Evolutionary conservation across 1,140 invertebrate species (phyloP), one percentile per base, ranked within the genome.

Genomic region (Spodoptera litura): DNA sequence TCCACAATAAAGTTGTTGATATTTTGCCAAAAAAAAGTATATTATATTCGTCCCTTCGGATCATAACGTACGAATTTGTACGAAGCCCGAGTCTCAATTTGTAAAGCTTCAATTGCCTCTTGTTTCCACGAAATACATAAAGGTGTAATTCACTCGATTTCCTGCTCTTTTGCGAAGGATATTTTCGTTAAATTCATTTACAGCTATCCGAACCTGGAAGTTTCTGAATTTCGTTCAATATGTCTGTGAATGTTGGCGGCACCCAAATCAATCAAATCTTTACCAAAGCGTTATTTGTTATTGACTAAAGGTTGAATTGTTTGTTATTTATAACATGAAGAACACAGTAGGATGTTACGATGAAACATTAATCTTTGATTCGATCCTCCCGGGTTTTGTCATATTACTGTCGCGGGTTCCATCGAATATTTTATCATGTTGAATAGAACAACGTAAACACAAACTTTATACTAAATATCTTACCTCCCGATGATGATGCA

Each of bases 401-500:
- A 31, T 31, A 3, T 3, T 31, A 31, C 20, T 20, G 2, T 31
- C 2, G 31, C 1, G 20, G 20, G 20, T 20, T 20, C 20, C 20
- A 20, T 20, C 20, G 20, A 20, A 20, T 20, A 20, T 20, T 20
- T 20, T 20, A 20, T 20, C 20, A 1, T 20, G 20, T 20, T 20
- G 1, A 20, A 20, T 20, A 20, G 20, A 20, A 20, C 20, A 0
- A 20, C 20, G 0, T 20, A 44, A 5, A 44, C 8, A 44, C 4
- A 31, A 31, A 31, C 38, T 44, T 4, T 44, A 44, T 1, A 44
- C 4, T 10, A 9, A 44, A 11, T 12, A 52, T 59, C 78, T 74
- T 71, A 93, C 91, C 86, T 94, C 91, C n/a, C 91, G 86, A 73
- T 91, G 92, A 73, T 93, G 93, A 80, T 93, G 93, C 70, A 93